Evolutionary conservation across 2,888 invertebrate species (phyloP).

Genomic region (Phaonia tiefii): DNA sequence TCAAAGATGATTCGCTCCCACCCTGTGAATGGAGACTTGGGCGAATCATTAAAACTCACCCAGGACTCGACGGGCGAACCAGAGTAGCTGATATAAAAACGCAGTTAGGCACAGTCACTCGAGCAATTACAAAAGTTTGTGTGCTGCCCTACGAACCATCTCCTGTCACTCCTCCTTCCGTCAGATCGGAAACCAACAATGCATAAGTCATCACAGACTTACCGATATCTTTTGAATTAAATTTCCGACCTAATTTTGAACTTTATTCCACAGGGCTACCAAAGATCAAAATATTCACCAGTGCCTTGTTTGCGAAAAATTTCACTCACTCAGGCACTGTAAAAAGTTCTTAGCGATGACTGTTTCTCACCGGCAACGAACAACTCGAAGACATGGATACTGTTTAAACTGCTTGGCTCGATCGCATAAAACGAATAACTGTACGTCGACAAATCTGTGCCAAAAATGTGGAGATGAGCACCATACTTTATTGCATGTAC

Average conservation of each 20-base stretch:
- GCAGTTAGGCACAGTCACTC: not conserved
- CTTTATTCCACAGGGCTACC: not conserved
- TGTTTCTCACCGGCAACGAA: not conserved
- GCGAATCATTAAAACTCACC: slow-evolving; percentile 36
- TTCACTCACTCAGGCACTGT: not conserved
- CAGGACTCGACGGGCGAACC: slow-evolving; percentile 23
- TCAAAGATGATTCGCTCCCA: not conserved
- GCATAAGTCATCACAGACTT: not conserved
- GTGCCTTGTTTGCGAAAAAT: not conserved
- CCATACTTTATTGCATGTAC: not conserved
- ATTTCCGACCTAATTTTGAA: too few species aligned
- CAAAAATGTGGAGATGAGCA: not conserved
- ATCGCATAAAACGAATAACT: not conserved
- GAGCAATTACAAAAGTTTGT: slow-evolving; percentile 19
- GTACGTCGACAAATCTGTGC: too few species aligned
- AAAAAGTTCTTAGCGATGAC: not conserved
- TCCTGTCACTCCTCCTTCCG: not conserved
- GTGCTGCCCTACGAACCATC: not conserved
- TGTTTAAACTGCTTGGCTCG: not conserved
- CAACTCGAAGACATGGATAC: not conserved
- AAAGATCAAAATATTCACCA: not conserved
- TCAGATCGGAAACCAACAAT: too few species aligned
- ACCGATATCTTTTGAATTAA: not conserved
- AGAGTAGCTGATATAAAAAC: slow-evolving; percentile 13
- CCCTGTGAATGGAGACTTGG: slow-evolving; percentile 51